Base-by-base conservation (phyloP, 2,113 vertebrate species). In the Morone chrysops region DNA sequence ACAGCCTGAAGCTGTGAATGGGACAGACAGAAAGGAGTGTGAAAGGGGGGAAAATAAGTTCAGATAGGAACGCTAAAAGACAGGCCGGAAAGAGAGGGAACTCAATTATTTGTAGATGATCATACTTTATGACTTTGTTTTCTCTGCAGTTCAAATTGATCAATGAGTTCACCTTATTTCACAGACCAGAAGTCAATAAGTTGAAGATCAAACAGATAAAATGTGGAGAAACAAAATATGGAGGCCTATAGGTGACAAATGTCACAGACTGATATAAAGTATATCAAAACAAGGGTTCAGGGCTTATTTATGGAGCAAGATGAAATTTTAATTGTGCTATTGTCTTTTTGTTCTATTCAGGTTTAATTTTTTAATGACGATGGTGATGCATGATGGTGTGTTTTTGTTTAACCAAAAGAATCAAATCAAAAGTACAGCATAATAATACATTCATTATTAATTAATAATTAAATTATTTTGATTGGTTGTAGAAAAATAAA, bases 1-100 rank as follows among this genome's bases (percentile, higher is more conserved):
- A 89, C 82, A 90, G 83, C 83, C 88, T 85, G 87, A 85, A 90
- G 90, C 92, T 45, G 45, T 93, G 93, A 94, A 93, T 91, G 87
- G 75, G 76, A 75, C 17, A n/a, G 20, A 73, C n/a, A 72, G 61
- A 81, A 69, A 61, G 38, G 51, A 75, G 70, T 5, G 71, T 1
- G 43, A 14, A 17, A 20, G n/a, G 50, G 71, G 25, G 38, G 56
- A 10, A 4, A 4, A 6, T 4, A 1, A 13, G 18, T n/a, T 56
- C 50, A 45, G 41, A 62, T 14, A 73, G 50, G 38, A 78, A 78
- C 11, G 3, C 59, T 60, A 45, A 62, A 60, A 48, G 63, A 43
- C 60, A 51, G 65, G 45, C 31, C 38, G 63, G 43, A 25, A 48
- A 40, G 41, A 50, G 40, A 66, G 50, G 43, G 67, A 18, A 70